phyloP scores from a whole-genome alignment of 2,888 invertebrate species.

The Quadroppia sp. region DNA sequence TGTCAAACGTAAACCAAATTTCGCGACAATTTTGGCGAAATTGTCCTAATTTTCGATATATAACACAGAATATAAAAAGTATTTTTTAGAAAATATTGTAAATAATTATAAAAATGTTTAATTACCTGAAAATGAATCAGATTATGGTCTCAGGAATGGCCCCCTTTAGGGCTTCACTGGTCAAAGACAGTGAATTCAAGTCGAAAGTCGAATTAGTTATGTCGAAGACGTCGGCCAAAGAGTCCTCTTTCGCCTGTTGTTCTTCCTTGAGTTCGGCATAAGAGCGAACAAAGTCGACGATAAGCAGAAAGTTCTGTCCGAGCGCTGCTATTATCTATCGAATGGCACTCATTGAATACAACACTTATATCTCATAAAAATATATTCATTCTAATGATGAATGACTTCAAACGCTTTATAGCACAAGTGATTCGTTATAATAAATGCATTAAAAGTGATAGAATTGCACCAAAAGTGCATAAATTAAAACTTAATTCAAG shows the following conservation, averaged over 20 bases:
- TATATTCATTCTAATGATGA: neutral
- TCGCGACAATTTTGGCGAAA: neutral
- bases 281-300: conserved; percentile 42
- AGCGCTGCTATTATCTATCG: conserved; percentile 40
- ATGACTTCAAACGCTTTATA: conserved; percentile 11
- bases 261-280: conserved; percentile 41
- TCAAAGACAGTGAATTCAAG: conserved; percentile 32
- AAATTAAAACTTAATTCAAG: neutral
- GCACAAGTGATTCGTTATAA: neutral
- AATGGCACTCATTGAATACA: neutral
- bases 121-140: conserved; percentile 28
- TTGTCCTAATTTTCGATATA: conserved; percentile 5
- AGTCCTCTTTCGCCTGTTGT: conserved; percentile 14
- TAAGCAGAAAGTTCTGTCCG: conserved; percentile 42
- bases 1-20: neutral
- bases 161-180: conserved; percentile 3
- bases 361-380: neutral
- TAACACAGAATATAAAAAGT: neutral
- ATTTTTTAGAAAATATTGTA: neutral
- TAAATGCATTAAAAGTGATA: conserved; percentile 6
- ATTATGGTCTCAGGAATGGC: neutral
- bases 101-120: neutral
- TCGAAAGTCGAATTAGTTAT: conserved; percentile 30
- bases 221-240: conserved; percentile 25
- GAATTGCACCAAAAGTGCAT: conserved; percentile 9